Conservation (phyloP, 2,797 vertebrate genomes). For the Poliocrania exsul region DNA sequence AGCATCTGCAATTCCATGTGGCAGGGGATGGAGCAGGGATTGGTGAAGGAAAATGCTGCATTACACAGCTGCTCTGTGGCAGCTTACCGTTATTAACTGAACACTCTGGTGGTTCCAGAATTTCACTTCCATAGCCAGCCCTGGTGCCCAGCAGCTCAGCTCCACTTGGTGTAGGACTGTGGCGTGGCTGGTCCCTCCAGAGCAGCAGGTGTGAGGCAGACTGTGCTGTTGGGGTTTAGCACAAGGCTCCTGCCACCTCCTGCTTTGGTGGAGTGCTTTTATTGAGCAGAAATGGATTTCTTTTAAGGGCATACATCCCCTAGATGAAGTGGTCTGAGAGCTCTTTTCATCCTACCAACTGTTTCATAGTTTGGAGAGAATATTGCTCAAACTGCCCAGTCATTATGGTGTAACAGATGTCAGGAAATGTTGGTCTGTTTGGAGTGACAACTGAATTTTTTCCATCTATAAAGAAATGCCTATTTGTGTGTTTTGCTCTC, state of each 20-base stretch:
- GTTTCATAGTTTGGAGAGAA: not conserved
- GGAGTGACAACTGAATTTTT: not conserved
- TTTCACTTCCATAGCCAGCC: not conserved
- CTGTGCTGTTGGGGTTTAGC: not conserved
- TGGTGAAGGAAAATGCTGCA: not conserved
- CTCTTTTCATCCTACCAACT: not conserved
- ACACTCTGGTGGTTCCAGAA: not conserved
- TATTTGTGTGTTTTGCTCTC: not conserved
- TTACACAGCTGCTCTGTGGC: not conserved
- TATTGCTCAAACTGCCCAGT: not conserved
- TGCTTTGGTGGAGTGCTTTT: not conserved
- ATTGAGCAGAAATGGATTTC: not conserved
- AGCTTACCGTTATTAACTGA: not conserved
- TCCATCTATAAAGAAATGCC: not conserved
- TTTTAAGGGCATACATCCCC: not conserved
- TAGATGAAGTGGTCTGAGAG: not conserved
- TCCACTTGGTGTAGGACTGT: not conserved
- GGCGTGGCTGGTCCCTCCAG: rapidly evolving
- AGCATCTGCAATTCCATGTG: rapidly evolving
- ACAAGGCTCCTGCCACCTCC: not conserved
- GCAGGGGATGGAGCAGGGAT: not conserved
- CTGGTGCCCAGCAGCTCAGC: not conserved
- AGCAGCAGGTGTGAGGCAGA: not conserved
- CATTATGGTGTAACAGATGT: not conserved
- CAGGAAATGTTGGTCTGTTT: not conserved